Conservation (phyloP, 2,797 vertebrate genomes). For the Bradypus variegatus region DNA sequence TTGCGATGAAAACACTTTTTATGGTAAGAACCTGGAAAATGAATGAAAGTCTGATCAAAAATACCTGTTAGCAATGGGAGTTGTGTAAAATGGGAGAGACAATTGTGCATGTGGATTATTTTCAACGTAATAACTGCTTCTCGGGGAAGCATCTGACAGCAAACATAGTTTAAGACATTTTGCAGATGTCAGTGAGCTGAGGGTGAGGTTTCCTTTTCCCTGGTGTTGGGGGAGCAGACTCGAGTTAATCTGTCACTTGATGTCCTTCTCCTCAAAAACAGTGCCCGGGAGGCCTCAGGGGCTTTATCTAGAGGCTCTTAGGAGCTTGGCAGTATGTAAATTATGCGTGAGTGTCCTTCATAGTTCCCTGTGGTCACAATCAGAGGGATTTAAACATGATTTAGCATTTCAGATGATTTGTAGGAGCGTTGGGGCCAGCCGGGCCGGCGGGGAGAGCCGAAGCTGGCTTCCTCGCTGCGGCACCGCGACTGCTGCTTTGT, state of each 20-base stretch:
- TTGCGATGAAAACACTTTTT: constrained; percentile 20
- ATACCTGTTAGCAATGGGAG: not conserved
- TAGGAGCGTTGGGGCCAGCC: not conserved
- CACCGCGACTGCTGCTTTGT: not conserved
- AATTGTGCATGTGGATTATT: rapidly evolving
- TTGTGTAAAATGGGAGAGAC: not conserved
- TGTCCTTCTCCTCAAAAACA: constrained; percentile 51
- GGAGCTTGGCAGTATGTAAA: constrained; percentile 53
- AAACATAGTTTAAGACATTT: not conserved
- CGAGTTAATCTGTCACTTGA: constrained; percentile 41
- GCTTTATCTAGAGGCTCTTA: constrained; percentile 27
- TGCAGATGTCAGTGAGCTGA: constrained; percentile 3
- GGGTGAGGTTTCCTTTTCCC: not conserved
- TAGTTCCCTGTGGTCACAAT: not conserved
- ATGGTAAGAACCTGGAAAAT: constrained; percentile 16
- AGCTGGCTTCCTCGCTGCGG: not conserved
- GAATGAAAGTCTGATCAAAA: not conserved
- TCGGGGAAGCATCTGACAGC: not conserved
- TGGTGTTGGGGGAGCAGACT: not conserved
- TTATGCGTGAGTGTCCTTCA: constrained; percentile 38
- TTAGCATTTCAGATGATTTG: constrained; percentile 49
- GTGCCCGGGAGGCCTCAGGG: not conserved
- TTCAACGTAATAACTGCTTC: rapidly evolving
- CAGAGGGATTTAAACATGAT: constrained; percentile 43
- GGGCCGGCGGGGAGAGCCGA: rapidly evolving